phyloP scores from a whole-genome alignment of 2,888 invertebrate species.

The Synanthedon myopaeformis region DNA sequence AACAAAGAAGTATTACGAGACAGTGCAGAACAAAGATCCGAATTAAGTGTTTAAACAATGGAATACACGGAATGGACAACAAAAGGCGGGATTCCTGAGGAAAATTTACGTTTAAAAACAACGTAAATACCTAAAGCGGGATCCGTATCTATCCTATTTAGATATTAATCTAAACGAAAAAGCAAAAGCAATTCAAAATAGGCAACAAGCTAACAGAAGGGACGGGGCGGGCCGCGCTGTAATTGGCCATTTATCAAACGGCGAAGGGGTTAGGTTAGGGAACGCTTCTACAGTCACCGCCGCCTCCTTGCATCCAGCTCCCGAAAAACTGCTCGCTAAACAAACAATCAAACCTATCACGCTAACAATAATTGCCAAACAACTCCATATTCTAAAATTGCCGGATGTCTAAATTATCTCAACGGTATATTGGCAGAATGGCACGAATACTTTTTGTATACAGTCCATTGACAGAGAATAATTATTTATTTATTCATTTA shows the following conservation, averaged over 20 bases:
- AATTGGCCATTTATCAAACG: constrained; percentile 73
- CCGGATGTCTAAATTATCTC: background rate
- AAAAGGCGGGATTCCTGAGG: constrained; percentile 30
- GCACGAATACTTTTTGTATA: too few relatives aligned
- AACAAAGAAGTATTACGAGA: constrained; percentile 32
- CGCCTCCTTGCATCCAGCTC: constrained; percentile 41
- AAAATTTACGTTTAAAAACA: constrained; percentile 70
- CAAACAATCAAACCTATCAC: constrained; percentile 20
- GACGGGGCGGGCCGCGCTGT: constrained; percentile 59
- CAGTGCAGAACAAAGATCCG: constrained; percentile 32
- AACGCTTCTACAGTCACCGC: constrained; percentile 41
- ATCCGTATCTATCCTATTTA: constrained; percentile 71
- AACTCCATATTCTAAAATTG: background rate
- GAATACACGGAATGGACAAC: constrained; percentile 37
- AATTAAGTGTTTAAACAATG: constrained; percentile 47
- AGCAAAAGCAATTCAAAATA: constrained; percentile 71
- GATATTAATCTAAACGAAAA: constrained; percentile 72
- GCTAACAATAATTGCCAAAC: background rate
- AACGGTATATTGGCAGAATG: background rate
- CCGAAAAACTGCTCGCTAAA: constrained; percentile 20
- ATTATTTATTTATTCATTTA: too few relatives aligned
- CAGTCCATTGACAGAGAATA: too few relatives aligned
- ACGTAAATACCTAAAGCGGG: constrained; percentile 66
- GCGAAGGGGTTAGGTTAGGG: constrained; percentile 63
- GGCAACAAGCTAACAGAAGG: constrained; percentile 71